Evolutionary conservation across 2,797 vertebrate species (phyloP).

Genomic region (Anabas testudineus): DNA sequence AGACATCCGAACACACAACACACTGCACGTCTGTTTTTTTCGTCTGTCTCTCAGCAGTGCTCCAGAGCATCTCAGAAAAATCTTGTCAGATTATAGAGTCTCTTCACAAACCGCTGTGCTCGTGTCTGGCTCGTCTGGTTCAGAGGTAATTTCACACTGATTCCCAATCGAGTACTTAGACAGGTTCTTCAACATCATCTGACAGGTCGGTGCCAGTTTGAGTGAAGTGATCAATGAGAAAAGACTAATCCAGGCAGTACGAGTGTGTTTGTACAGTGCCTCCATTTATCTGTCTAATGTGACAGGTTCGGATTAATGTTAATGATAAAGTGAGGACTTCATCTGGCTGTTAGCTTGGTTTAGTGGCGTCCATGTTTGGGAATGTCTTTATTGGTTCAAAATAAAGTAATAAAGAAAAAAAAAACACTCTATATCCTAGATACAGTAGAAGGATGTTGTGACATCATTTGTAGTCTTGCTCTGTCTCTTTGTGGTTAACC

Average conservation of each 20-base stretch:
- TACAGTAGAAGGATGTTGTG: no score
- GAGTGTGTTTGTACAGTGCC: not conserved
- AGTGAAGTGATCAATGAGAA: constrained; percentile 42
- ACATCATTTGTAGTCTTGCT: no score
- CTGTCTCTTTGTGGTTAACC: no score
- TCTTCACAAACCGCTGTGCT: not conserved
- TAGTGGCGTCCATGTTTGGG: no score
- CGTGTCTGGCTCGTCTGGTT: constrained; percentile 19
- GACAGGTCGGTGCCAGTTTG: constrained; percentile 33
- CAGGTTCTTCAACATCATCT: constrained; percentile 19
- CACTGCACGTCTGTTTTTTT: not conserved
- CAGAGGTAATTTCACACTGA: constrained; percentile 42
- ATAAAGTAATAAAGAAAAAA: no score
- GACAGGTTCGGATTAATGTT: no score
- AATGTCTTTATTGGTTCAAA: no score
- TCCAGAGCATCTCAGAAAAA: constrained; percentile 25
- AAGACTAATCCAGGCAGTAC: not conserved
- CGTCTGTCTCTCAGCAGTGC: constrained; percentile 24
- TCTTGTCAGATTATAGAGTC: constrained; percentile 41
- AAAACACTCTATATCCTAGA: no score
- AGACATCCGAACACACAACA: constrained; percentile 24
- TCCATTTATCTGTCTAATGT: no score
- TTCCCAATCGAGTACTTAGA: constrained; percentile 39
- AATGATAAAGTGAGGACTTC: no score
- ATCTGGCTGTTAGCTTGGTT: no score